These are phyloP conservation scores for Hanleya hanleyi DNA, from an alignment of 2,888 invertebrate species.

Conservation along the genomic window DNA sequence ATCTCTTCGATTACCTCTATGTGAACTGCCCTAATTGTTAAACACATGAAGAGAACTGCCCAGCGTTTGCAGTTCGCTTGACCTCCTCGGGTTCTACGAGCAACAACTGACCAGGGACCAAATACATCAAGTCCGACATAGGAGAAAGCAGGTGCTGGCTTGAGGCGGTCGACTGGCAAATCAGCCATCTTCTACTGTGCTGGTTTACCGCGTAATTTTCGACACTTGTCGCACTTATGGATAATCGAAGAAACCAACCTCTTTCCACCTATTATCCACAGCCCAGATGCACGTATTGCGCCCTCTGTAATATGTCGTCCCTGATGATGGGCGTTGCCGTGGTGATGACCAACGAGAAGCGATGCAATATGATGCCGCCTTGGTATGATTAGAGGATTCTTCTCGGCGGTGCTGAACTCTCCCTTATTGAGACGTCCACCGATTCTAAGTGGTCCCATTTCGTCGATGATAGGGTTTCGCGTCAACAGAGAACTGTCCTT, in stretches of 20 bases:
- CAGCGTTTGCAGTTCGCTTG: constrained; percentile 34
- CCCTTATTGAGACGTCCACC: constrained; percentile 6
- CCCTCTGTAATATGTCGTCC: constrained; percentile 35
- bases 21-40: constrained; percentile 32
- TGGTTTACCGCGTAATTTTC: constrained; percentile 22
- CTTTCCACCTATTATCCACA: constrained; percentile 28
- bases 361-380: constrained; percentile 26
- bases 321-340: constrained; percentile 18
- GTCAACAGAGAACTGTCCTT: background rate
- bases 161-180: constrained; percentile 31
- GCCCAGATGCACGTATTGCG: constrained; percentile 26
- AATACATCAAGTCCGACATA: constrained; percentile 36
- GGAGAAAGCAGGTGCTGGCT: constrained; percentile 33
- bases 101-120: constrained; percentile 31
- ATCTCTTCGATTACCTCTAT: constrained; percentile 36
- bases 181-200: constrained; percentile 34
- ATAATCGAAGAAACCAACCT: constrained; percentile 19
- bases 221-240: constrained; percentile 27
- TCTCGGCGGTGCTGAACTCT: background rate
- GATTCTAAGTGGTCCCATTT: background rate
- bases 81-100: constrained; percentile 31
- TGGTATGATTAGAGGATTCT: constrained; percentile 27
- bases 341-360: constrained; percentile 23
- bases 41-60: constrained; percentile 37
- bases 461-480: constrained; percentile 10